Base-by-base conservation (phyloP, 2,113 vertebrate genomes). In the Podarcis cretensis region DNA sequence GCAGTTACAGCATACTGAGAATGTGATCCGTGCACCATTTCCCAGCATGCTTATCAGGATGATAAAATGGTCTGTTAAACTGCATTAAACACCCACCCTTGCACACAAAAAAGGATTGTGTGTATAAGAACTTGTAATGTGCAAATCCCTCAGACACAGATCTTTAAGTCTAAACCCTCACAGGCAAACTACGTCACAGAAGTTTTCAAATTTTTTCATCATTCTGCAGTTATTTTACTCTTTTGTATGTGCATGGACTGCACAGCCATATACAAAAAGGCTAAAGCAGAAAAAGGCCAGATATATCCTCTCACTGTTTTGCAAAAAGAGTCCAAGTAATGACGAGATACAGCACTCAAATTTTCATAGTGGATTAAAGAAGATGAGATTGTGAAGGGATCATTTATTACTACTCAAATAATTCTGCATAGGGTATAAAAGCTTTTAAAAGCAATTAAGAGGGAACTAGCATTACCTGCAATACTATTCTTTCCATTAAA, bases 381-480 rank as follows among this genome's bases (percentile, higher is more conserved):
- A 32, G 7, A 40, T 80, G 40, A 35, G 25, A 59, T 6, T 84
- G 27, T 66, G 54, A 84, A 48, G 54, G 1, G 8, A 32, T 30
- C 0, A 88, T 16, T 48, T 57, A 27, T 40, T 76, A 25, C 4
- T 8, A 13, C 76, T 73, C 12, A 5, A 18, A 63, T 40, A 37
- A 76, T 54, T 82, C 73, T 16, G 48, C 10, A 86, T 12, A 35
- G 21, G 32, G 54, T 43, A 48, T 16, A 13, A 35, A 25, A 40
- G 16, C 43, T 40, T 65, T 43, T 9, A 3, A 69, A 79, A 68
- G 6, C 35, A 69, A 25, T 32, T 32, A 54, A 84, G 25, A 27
- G 88, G 84, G 37, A 89, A 94, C 78, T 48, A 92, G 73, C 68
- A 91, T 87, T 92, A 99, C 99, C 98, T 99, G 99, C 78, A 99